phyloP scores from a whole-genome alignment of 2,888 invertebrate genomes.

The Orthonevra nobilis region DNA sequence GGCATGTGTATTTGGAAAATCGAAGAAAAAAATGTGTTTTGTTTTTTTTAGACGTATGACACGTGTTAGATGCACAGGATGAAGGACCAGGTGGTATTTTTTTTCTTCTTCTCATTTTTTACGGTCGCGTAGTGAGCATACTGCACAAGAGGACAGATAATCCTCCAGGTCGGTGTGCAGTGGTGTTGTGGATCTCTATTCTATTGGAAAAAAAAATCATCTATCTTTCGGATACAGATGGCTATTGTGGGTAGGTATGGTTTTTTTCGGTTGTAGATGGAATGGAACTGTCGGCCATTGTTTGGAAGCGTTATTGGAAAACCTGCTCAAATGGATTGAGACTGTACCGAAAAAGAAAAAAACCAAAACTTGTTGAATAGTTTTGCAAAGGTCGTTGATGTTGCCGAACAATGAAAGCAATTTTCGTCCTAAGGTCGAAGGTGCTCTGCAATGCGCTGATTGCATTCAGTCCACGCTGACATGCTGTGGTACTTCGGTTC shows the following conservation, averaged over 20 bases:
- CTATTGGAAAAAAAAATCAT: not conserved
- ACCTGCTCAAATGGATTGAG: conserved; percentile 35
- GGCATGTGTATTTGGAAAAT: conserved; percentile 45
- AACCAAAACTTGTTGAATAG: conserved; percentile 52
- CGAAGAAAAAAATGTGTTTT: conserved; percentile 20
- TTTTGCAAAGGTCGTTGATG: conserved; percentile 18
- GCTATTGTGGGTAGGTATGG: conserved; percentile 31
- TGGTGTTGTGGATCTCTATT: not conserved
- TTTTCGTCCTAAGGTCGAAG: no score
- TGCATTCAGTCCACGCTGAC: no score
- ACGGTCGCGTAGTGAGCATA: conserved; percentile 46
- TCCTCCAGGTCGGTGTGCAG: conserved; percentile 42
- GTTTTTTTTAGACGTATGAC: conserved; percentile 59
- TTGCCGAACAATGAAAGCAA: no score
- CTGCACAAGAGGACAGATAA: conserved; percentile 59
- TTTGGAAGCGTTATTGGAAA: conserved; percentile 22
- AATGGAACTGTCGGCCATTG: conserved; percentile 38
- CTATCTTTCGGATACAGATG: conserved; percentile 44
- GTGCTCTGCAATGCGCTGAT: no score
- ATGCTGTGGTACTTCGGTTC: no score
- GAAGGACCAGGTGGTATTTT: conserved; percentile 58
- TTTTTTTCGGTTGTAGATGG: conserved; percentile 10
- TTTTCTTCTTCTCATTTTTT: conserved; percentile 27
- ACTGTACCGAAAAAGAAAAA: conserved; percentile 34
- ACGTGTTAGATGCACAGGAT: conserved; percentile 66